Percentiles rank a stretch among this genome's conserved stretches.
These are phyloP conservation scores for Ophioninae sp. DNA, from an alignment of 2,888 invertebrate genomes.

Conservation along the genomic window DNA sequence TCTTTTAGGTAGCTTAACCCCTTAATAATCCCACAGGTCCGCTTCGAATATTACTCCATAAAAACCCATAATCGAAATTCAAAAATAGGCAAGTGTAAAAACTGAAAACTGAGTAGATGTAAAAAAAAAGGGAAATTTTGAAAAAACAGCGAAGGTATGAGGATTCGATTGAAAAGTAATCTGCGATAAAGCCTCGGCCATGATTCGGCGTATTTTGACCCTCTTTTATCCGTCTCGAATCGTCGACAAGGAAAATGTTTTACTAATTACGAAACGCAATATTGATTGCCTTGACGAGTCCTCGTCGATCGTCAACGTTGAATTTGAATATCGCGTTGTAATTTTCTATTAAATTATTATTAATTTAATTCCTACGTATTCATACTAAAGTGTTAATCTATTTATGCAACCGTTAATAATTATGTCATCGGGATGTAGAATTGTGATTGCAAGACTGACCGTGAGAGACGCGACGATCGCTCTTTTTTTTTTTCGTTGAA, in stretches of 20 bases:
- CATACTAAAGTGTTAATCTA: background rate
- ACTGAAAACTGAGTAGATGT: too few relatives aligned
- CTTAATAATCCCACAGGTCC: too few relatives aligned
- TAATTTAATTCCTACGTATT: too few relatives aligned
- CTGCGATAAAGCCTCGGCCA: background rate
- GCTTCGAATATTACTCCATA: too few relatives aligned
- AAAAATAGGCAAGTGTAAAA: too few relatives aligned
- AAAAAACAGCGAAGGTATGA: background rate
- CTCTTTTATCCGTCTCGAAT: background rate
- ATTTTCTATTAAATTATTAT: too few relatives aligned
- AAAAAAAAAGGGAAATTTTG: too few relatives aligned
- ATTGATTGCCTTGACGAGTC: background rate
- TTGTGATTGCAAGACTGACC: slow-evolving; percentile 25
- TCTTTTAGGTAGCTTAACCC: too few relatives aligned
- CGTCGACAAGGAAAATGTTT: background rate
- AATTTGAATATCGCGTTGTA: background rate
- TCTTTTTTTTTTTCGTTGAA: background rate
- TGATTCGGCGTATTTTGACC: background rate
- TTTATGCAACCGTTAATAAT: slow-evolving; percentile 22
- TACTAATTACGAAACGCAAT: background rate
- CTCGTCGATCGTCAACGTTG: background rate
- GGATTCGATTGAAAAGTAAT: background rate
- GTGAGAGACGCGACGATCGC: background rate
- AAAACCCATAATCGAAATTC: too few relatives aligned
- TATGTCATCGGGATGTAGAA: slow-evolving; percentile 53